phyloP scores from a whole-genome alignment of 2,888 invertebrate species.

The Catonia carolina region DNA sequence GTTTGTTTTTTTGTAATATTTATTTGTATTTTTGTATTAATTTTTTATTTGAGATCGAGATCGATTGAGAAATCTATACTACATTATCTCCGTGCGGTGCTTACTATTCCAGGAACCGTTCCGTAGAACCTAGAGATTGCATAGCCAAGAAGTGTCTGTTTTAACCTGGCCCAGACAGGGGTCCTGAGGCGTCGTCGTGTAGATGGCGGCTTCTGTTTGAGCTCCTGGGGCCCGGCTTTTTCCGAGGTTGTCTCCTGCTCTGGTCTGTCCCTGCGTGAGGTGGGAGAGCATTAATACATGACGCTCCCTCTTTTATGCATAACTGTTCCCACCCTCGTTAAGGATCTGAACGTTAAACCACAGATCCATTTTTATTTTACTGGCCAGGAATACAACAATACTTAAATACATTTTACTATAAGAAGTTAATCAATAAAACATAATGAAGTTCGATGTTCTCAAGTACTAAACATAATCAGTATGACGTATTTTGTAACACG shows the following conservation, averaged over 20 bases:
- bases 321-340: conserved; percentile 1
- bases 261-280: conserved; percentile 15
- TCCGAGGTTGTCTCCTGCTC: conserved; percentile 1
- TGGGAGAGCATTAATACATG: conserved; percentile 11
- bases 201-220: conserved; percentile 8
- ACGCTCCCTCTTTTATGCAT: conserved; percentile 6
- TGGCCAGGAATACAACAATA: too few relatives aligned
- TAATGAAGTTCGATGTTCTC: too few relatives aligned
- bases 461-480: too few relatives aligned
- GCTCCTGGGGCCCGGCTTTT: conserved; percentile 10
- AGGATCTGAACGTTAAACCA: not conserved
- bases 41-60: too few relatives aligned
- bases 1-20: too few relatives aligned
- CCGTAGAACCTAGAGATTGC: conserved; percentile 25
- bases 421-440: too few relatives aligned
- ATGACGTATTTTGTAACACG: too few relatives aligned
- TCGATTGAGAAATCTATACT: conserved; percentile 2
- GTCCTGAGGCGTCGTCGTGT: conserved; percentile 67
- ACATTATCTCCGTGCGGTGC: conserved; percentile 22
- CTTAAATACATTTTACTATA: too few relatives aligned
- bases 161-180: conserved; percentile 70
- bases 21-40: too few relatives aligned
- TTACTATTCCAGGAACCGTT: conserved; percentile 22
- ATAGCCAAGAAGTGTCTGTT: conserved; percentile 24
- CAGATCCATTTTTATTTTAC: too few relatives aligned